A percentile compares a stretch with the other conserved stretches of the same genome.
phyloP scores from a whole-genome alignment of 1,140 invertebrate genomes.

The Leptoteleia sp. region DNA sequence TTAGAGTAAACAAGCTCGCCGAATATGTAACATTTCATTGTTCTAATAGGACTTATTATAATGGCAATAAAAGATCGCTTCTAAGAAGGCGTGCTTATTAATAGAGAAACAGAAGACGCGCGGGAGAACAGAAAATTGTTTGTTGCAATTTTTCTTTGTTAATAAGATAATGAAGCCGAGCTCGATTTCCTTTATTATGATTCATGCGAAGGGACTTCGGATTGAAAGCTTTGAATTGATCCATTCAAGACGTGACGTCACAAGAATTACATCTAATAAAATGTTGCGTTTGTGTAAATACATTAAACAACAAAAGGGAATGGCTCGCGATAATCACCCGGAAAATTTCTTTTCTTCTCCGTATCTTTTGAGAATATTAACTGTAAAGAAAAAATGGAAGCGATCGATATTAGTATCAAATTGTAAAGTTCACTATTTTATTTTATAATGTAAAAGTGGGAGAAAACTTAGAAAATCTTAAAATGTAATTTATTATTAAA shows the following conservation, averaged over 20 bases:
- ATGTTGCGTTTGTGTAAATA: conserved; percentile 55
- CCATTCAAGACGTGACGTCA: conserved; percentile 47
- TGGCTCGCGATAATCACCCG: neutral
- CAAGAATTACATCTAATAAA: conserved; percentile 57
- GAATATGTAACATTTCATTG: conserved; percentile 52
- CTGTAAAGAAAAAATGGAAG: no score
- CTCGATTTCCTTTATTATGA: conserved; percentile 64
- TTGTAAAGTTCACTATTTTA: no score
- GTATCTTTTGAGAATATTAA: no score
- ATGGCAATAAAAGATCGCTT: conserved; percentile 52
- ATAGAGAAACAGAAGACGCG: conserved; percentile 55
- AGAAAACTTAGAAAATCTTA: no score
- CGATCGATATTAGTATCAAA: no score
- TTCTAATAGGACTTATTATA: conserved; percentile 57
- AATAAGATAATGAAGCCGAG: conserved; percentile 60
- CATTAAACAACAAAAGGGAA: conserved; percentile 18
- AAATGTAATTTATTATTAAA: no score
- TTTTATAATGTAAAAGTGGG: no score
- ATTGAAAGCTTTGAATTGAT: conserved; percentile 64
- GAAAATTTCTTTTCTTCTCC: no score
- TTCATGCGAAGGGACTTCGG: conserved; percentile 55
- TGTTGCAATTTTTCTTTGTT: conserved; percentile 66
- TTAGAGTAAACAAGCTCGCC: conserved; percentile 21
- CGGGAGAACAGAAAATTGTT: conserved; percentile 61
- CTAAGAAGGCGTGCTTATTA: conserved; percentile 60